Percentiles rank a stretch among this genome's conserved stretches.
Evolutionary conservation across 2,797 vertebrate species (phyloP).

Genomic region (Stomatorhinus walkeri): DNA sequence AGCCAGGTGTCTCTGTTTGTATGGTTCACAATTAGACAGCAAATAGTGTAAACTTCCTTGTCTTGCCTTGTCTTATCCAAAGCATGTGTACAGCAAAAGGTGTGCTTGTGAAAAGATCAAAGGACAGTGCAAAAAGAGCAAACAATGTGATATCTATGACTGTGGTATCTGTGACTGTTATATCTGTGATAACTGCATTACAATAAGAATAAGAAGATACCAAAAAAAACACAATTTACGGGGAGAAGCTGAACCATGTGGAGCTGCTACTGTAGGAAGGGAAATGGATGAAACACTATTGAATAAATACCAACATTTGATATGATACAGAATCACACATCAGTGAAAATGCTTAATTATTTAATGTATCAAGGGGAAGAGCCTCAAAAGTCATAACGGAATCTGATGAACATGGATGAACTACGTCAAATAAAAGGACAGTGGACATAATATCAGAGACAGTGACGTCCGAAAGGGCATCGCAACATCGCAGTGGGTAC

Average conservation of each 20-base stretch:
- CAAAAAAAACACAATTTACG: neutral
- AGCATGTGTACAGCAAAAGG: neutral
- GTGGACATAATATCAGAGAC: neutral
- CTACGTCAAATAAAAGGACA: neutral
- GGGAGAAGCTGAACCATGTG: neutral
- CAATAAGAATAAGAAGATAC: neutral
- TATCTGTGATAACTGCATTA: neutral
- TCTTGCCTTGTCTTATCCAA: neutral
- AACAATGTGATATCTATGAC: neutral
- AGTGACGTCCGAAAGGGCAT: neutral
- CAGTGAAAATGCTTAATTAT: neutral
- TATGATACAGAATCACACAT: neutral
- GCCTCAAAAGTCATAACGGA: neutral
- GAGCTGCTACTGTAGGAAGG: neutral
- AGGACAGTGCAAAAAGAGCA: neutral
- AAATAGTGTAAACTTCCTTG: neutral
- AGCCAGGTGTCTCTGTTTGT: neutral
- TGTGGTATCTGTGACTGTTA: neutral
- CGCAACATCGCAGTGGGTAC: neutral
- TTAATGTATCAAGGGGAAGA: neutral
- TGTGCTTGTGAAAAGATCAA: neutral
- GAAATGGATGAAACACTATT: neutral
- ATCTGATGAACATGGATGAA: neutral
- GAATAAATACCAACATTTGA: neutral
- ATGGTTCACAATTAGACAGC: neutral